Evolutionary conservation across 35 echinoderm and acorn worm species (phyloP), one percentile per base, ranked within the genome.

Genomic region (Diadema setosum): DNA sequence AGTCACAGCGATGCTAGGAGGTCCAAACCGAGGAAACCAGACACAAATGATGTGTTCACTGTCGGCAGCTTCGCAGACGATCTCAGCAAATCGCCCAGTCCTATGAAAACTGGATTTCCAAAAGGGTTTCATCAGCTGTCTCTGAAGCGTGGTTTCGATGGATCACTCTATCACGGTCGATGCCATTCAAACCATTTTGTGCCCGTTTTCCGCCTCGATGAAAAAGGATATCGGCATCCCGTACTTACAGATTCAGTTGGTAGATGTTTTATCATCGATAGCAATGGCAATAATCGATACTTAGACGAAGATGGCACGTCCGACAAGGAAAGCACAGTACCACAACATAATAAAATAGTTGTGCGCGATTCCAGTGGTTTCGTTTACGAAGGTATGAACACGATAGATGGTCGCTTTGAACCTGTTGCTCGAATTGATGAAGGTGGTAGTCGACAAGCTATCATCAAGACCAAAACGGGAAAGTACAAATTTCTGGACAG

Each of bases 141-240:
- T 42, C 64, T 84, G 58, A 50, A 23, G 67, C 24, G 58, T 56
- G 58, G 58, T 83, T 61, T 1, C 24, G 73, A 78, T 78, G 73
- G 73, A 44, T 78, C 73, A 78, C 16, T 78, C 16, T 78, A 78
- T 36, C 73, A 78, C 37, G 73, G 73, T 78, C n/a, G 73, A 21
- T 78, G 73, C 44, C 33, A 44, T 5, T 78, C 39, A 41, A 41
- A 41, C 44, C 73, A 44, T 2, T 78, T 78, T 41, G 23, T 78
- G 44, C 73, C 73, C 37, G 40, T 78, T 41, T 78, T 78, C 73
- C 73, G 73, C 3, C 40, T 78, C 17, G 73, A 78, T 78, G 73
- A 78, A 78, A 6, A 44, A 2, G 73, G 73, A 16, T 42, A 20
- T 44, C 34, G 40, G 44, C 20, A 42, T 44, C 73, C 73, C n/a